Evolutionary conservation across 2,113 vertebrate species (phyloP).

Genomic region (Podarcis muralis): DNA sequence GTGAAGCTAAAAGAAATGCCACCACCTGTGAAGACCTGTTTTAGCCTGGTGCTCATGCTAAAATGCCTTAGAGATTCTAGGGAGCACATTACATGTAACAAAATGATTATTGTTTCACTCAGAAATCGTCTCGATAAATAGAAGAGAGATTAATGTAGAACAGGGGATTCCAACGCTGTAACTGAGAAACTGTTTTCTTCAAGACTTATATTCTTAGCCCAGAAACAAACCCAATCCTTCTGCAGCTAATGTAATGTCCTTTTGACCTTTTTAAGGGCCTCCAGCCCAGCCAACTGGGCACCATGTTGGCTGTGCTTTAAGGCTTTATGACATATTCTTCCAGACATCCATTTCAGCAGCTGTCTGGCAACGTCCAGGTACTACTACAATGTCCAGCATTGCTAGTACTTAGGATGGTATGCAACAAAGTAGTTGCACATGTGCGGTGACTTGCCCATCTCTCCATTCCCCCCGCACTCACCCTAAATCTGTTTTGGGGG

Average conservation of each 20-base stretch:
- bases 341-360: not conserved
- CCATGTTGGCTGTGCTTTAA: too few relatives aligned
- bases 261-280: too few relatives aligned
- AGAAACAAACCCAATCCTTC: not conserved
- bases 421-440: too few relatives aligned
- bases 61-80: not conserved
- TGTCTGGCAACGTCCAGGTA: not conserved
- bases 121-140: not conserved
- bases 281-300: too few relatives aligned
- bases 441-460: too few relatives aligned
- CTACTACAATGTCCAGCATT: too few relatives aligned
- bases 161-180: not conserved
- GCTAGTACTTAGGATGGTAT: too few relatives aligned
- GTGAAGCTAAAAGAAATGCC: conserved; percentile 32
- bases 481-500: too few relatives aligned
- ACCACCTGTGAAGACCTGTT: too few relatives aligned
- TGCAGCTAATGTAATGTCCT: too few relatives aligned
- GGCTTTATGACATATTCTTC: not conserved
- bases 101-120: not conserved
- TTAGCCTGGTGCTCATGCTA: not conserved
- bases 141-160: not conserved
- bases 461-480: too few relatives aligned
- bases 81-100: not conserved
- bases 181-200: not conserved
- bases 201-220: not conserved